Evolutionary conservation across 2,797 vertebrate genomes (phyloP), one percentile per base, ranked within the genome.

Genomic region (Pristis pectinata): DNA sequence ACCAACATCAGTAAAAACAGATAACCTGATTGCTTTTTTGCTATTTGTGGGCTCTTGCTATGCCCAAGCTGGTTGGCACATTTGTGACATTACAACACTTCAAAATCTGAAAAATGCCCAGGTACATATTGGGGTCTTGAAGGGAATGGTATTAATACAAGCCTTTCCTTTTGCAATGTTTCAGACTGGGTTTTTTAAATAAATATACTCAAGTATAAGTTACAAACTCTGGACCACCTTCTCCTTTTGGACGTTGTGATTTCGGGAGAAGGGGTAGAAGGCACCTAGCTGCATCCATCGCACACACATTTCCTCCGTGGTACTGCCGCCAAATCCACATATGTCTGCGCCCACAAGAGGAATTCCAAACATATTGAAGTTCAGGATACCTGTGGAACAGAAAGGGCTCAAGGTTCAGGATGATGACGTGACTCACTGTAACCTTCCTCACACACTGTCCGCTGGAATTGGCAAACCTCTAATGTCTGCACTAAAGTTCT

Each of bases 221-320:
- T 1, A 19, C 19, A 24, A 24, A 67, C 44, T 37, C 61, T 82
- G 64, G 89, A n/a, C 85, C 0, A 98, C 98, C 97, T 97, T 95
- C 95, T 97, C 96, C 0, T 96, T 95, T 53, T 97, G 96, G 87
- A 96, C 94, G 82, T 98, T 98, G 97, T 98, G 98, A 96, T 99
- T 99, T 94, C 98, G 98, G 15, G 97, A 95, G 59, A 99, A 98
- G 10, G 98, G 98, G 95, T 98, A 98, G 96, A 99, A 98, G 10
- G 98, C 98, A 0, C 98, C 98, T 0, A 98, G 97, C 96, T 99
- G 98, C 6, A 97, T 98, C 98, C 98, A 98, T 94, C 98, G 97
- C 72, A 98, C 95, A 95, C 98, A 99, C 59, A 99, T 96, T 94
- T 99, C 98, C 95, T 98, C 98, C 0, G 97, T 96, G 0, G 98